A percentile compares a stretch with the other conserved stretches of the same genome.
Evolutionary conservation across 2,888 invertebrate genomes (phyloP).

Genomic region (Brachypalpus laphriformis): DNA sequence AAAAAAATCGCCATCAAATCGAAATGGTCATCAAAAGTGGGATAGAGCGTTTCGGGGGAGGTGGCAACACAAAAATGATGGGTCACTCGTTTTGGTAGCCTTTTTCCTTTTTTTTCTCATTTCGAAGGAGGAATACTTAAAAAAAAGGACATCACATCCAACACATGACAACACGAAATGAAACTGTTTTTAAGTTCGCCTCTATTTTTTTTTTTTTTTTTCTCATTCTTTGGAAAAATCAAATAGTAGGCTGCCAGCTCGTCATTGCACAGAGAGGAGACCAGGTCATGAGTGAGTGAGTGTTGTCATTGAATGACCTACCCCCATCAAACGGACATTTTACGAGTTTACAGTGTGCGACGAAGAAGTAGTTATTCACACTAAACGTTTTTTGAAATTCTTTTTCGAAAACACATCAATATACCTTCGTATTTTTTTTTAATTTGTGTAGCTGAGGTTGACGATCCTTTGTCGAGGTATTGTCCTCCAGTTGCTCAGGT

Average conservation of each 20-base stretch:
- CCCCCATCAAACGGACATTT: neutral
- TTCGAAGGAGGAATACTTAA: conserved; percentile 24
- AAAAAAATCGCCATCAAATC: conserved; percentile 54
- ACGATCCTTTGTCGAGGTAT: no score
- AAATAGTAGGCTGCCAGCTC: conserved; percentile 10
- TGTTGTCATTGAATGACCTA: conserved; percentile 33
- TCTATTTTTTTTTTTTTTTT: neutral
- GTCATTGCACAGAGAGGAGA: neutral
- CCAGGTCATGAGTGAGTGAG: conserved; percentile 11
- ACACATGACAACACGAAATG: conserved; percentile 49
- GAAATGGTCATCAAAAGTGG: conserved; percentile 68
- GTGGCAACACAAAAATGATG: conserved; percentile 24
- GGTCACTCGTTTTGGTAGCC: conserved; percentile 51
- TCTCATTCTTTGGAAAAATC: conserved; percentile 2
- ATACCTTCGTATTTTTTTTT: no score
- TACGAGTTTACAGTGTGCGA: neutral
- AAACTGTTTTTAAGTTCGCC: conserved; percentile 36
- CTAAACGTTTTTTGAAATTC: no score
- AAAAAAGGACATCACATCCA: conserved; percentile 54
- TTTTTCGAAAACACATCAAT: no score
- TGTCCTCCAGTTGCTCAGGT: no score
- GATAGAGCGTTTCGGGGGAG: conserved; percentile 1
- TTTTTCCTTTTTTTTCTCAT: conserved; percentile 16
- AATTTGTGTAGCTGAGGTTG: no score
- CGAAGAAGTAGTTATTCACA: neutral